Base-by-base conservation (phyloP, 2,888 invertebrate species). In the Netelia inedita region DNA sequence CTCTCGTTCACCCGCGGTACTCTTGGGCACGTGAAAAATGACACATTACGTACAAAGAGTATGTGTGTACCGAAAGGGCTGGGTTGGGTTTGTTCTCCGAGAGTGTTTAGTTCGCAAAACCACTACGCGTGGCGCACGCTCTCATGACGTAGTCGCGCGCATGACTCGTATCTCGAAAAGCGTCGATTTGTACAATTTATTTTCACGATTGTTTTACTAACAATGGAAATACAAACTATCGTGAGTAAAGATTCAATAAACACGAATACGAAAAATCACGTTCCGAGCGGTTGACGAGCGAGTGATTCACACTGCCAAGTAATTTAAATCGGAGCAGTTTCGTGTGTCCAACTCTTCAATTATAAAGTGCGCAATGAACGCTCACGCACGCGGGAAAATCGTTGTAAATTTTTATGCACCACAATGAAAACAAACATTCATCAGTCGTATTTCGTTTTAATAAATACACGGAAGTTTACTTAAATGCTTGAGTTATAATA, bases 41-140 rank as follows among this genome's bases (percentile, higher is more conserved):
- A 90, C 90, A 90, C 89, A 90, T 90, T 88, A 89, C 88, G 86
- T 82, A 87, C 72, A 74, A 61, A 69, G 72, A 87, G 79, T 69
- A 21, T 57, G 73, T 83, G 85, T 68, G 11, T 84, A 86, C 81
- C 82, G 87, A 85, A 86, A 79, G 87, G 87, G 86, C 80, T 83
- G 85, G 86, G 86, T 80, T 82, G 69, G 55, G 78, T 79, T 79
- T 65, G 68, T 43, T 66, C 28, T 63, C 53, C 35, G 19, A 35
- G 28, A 61, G 28, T 69, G 35, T 19, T 71, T 82, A 55, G 78
- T 82, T 79, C 14, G 43, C 50, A 43, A 79, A 43, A 79, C 68
- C 57, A 23, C 76, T 76, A 68, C 69, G 10, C 2, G 8, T 19
- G 11, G 69, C 53, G 73, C 68, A 6, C 2, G 50, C 50, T 10